A percentile compares a stretch with the other conserved stretches of the same genome.
Evolutionary conservation across 2,113 vertebrate genomes (phyloP).

Genomic region (Entomyzon cyanotis): DNA sequence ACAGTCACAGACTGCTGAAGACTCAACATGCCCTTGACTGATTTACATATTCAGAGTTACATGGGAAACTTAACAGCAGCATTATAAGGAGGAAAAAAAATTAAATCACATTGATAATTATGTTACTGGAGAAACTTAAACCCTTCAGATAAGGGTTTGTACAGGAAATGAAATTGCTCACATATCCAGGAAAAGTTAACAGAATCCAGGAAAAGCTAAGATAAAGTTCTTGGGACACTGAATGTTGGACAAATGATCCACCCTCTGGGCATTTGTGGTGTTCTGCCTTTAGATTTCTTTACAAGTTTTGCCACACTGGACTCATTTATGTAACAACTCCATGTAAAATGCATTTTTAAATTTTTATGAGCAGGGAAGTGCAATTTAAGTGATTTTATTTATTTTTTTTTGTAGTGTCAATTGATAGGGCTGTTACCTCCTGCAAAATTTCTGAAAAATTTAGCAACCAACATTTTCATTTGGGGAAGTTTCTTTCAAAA

Average conservation of each 20-base stretch:
- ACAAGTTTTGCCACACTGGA: background rate
- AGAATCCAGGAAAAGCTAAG: background rate
- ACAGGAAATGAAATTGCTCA: background rate
- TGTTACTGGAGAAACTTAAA: background rate
- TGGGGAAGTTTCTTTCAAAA: background rate
- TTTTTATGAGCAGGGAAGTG: background rate
- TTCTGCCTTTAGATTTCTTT: background rate
- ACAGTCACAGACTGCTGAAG: background rate
- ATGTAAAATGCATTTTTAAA: background rate
- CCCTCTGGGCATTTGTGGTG: background rate
- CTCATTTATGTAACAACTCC: background rate
- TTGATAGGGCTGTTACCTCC: background rate
- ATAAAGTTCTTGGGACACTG: background rate
- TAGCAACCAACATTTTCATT: background rate
- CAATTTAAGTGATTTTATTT: background rate
- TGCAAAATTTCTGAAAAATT: background rate
- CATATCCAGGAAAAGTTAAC: background rate
- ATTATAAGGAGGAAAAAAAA: background rate
- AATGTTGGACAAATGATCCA: background rate
- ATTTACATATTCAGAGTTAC: background rate
- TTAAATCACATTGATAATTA: background rate
- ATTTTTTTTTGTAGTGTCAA: background rate
- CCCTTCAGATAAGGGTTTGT: background rate
- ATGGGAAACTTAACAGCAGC: background rate
- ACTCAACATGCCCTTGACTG: background rate